phyloP scores from a whole-genome alignment of 2,888 invertebrate genomes.

The Peribatodes rhomboidaria region DNA sequence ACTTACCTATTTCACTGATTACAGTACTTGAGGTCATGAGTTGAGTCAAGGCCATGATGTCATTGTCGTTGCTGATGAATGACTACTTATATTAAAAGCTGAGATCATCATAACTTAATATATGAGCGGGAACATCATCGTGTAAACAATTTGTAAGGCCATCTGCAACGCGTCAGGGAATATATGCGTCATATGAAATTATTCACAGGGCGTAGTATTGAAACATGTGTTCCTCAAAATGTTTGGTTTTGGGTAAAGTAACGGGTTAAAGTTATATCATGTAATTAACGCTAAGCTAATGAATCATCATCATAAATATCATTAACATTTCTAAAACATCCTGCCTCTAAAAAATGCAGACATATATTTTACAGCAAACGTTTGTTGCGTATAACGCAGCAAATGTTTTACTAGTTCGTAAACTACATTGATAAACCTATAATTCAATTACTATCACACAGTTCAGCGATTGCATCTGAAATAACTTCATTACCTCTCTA shows the following conservation, averaged over 20 bases:
- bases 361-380: too few species aligned
- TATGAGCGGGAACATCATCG: slow-evolving; percentile 51
- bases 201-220: slow-evolving; percentile 35
- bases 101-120: slow-evolving; percentile 75
- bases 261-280: neutral
- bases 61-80: slow-evolving; percentile 68
- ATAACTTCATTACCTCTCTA: slow-evolving; percentile 31
- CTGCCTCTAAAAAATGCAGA: too few species aligned
- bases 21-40: slow-evolving; percentile 3
- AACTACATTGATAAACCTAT: too few species aligned
- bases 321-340: neutral
- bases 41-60: slow-evolving; percentile 72
- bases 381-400: too few species aligned
- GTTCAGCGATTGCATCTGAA: slow-evolving; percentile 16
- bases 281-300: neutral
- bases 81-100: slow-evolving; percentile 62
- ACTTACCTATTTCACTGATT: neutral
- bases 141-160: slow-evolving; percentile 49
- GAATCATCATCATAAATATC: neutral
- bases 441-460: neutral
- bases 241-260: neutral
- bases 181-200: slow-evolving; percentile 42
- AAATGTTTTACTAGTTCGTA: too few species aligned
- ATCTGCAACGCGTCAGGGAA: slow-evolving; percentile 32
- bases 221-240: slow-evolving; percentile 8